Evolutionary conservation across 2,113 vertebrate genomes (phyloP).

Genomic region (Myxocyprinus asiaticus): DNA sequence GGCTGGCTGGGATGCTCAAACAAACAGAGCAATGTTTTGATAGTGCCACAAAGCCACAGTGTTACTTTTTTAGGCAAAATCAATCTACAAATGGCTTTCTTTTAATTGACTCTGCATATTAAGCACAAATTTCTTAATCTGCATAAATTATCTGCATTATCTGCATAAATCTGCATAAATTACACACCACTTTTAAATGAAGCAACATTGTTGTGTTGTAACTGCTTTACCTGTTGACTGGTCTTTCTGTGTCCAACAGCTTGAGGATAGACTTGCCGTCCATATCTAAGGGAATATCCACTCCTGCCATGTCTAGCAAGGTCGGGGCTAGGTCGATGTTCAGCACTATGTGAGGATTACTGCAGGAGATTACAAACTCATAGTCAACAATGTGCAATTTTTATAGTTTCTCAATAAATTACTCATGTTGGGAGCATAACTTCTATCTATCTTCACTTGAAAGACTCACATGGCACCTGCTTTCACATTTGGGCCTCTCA

Average conservation of each 20-base stretch:
- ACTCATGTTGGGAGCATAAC: not conserved
- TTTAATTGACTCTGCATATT: too few species aligned
- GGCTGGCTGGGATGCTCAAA: too few species aligned
- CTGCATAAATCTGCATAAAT: too few species aligned
- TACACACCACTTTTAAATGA: too few species aligned
- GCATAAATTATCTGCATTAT: too few species aligned
- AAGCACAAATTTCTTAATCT: too few species aligned
- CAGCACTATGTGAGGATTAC: conserved; percentile 91
- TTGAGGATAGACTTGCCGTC: conserved; percentile 98
- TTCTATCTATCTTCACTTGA: not conserved
- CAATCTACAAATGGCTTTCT: too few species aligned
- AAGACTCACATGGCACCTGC: conserved; percentile 86
- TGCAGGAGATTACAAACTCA: conserved; percentile 57
- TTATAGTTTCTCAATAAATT: not conserved
- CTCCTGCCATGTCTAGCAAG: conserved; percentile 92
- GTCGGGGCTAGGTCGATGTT: conserved; percentile 96
- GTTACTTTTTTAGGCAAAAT: too few species aligned
- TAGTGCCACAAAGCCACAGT: too few species aligned
- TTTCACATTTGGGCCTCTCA: conserved; percentile 93
- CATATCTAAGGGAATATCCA: conserved; percentile 93
- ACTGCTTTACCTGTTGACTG: conserved; percentile 85
- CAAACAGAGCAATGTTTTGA: too few species aligned
- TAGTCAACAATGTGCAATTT: not conserved
- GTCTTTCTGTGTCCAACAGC: conserved; percentile 85
- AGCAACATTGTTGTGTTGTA: not conserved